Evolutionary conservation across 2,797 vertebrate genomes (phyloP).

Genomic region (Columba guinea): DNA sequence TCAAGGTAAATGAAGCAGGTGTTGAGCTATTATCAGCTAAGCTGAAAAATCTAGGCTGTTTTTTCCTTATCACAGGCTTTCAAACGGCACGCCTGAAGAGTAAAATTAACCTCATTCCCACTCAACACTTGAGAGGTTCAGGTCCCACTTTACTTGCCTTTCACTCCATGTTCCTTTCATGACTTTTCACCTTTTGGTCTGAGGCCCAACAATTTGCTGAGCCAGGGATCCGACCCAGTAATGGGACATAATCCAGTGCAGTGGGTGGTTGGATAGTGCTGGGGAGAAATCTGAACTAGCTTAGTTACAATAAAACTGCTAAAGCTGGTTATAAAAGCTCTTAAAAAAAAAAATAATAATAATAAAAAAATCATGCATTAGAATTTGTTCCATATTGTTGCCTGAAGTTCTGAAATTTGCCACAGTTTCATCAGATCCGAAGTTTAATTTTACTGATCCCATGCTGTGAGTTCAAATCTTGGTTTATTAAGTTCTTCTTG

Average conservation of each 20-base stretch:
- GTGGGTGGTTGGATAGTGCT: neutral
- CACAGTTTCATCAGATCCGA: neutral
- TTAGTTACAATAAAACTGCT: neutral
- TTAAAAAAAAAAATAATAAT: too few species aligned
- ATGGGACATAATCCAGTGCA: conserved; percentile 12
- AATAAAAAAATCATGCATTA: neutral
- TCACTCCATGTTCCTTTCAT: neutral
- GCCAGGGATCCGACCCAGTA: neutral
- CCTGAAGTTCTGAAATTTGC: neutral
- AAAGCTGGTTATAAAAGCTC: neutral
- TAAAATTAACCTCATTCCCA: neutral
- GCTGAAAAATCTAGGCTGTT: neutral
- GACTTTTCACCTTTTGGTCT: neutral
- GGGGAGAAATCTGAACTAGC: conserved; percentile 20
- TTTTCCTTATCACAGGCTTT: neutral
- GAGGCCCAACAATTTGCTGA: conserved; percentile 32
- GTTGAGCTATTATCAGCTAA: neutral
- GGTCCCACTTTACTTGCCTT: neutral
- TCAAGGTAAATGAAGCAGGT: neutral
- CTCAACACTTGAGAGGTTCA: neutral
- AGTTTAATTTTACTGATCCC: neutral
- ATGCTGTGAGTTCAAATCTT: neutral
- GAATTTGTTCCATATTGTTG: neutral
- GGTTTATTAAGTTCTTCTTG: neutral
- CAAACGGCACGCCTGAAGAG: neutral